phyloP scores from a whole-genome alignment of 1,140 invertebrate genomes.

The Arion vulgaris region DNA sequence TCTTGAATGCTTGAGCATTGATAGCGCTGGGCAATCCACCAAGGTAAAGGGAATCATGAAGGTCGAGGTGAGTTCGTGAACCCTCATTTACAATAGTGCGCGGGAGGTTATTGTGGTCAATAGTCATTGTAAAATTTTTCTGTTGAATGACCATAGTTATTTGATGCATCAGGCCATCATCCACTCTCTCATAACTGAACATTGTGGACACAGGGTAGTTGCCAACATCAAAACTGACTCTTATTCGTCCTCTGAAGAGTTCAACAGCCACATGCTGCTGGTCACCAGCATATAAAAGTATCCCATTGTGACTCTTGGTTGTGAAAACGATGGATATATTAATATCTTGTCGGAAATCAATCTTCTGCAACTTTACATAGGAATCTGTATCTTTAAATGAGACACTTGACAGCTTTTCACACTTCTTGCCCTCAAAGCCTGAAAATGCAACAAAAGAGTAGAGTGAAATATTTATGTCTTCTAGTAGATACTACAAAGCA shows the following conservation, averaged over 20 bases:
- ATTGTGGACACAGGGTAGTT: constrained; percentile 98
- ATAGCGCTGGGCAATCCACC: constrained; percentile 90
- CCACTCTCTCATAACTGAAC: constrained; percentile 78
- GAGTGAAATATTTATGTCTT: background rate
- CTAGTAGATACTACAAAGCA: no score
- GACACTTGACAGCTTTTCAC: constrained; percentile 94
- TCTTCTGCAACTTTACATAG: constrained; percentile 84
- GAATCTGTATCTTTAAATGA: constrained; percentile 94
- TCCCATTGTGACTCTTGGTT: constrained; percentile 90
- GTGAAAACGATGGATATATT: constrained; percentile 96
- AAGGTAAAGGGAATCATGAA: constrained; percentile 86
- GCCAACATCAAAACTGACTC: constrained; percentile 96
- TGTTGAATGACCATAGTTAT: constrained; percentile 86
- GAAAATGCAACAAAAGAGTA: constrained; percentile 23
- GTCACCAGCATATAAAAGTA: constrained; percentile 89
- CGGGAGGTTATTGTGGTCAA: constrained; percentile 85
- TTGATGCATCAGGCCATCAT: constrained; percentile 59
- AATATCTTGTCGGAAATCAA: constrained; percentile 80
- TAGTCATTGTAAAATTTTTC: constrained; percentile 94
- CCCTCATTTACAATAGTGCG: constrained; percentile 96
- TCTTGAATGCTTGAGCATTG: constrained; percentile 85
- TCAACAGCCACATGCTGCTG: constrained; percentile 89
- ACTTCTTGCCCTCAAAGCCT: constrained; percentile 80
- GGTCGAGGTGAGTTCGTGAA: constrained; percentile 86
- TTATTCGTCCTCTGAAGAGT: constrained; percentile 92